Percentiles rank a stretch among this genome's conserved stretches.
Conservation (phyloP, 1,140 invertebrate species). For the Bombus affinis region DNA sequence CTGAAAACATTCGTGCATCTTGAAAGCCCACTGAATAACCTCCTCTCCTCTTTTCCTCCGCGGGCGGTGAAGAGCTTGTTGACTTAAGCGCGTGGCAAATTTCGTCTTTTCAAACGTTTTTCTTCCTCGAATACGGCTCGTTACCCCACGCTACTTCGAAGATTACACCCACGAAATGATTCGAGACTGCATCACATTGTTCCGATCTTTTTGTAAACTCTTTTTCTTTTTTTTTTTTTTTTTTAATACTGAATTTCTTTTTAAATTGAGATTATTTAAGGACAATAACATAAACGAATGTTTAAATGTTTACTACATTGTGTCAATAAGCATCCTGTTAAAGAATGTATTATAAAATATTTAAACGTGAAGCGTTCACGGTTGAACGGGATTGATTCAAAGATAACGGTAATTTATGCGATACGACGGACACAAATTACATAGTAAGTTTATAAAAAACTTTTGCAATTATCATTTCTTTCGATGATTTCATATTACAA, state of each 20-base stretch:
- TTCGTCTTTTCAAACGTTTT: conserved; percentile 71
- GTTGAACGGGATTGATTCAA: neutral
- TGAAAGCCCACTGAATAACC: conserved; percentile 54
- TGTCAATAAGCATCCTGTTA: neutral
- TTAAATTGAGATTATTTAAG: neutral
- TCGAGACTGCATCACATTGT: conserved; percentile 46
- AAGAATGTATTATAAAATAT: neutral
- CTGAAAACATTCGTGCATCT: conserved; percentile 66
- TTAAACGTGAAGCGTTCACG: neutral
- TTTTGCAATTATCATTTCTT: conserved; percentile 33
- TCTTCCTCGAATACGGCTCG: conserved; percentile 39
- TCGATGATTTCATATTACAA: no score
- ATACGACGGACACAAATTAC: no score
- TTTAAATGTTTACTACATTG: neutral
- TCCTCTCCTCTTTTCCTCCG: conserved; percentile 47
- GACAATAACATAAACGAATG: neutral
- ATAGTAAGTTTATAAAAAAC: neutral
- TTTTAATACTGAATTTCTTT: neutral
- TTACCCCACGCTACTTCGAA: conserved; percentile 11
- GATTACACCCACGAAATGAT: conserved; percentile 59
- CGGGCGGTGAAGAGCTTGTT: conserved; percentile 70
- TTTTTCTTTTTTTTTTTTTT: neutral
- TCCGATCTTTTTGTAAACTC: conserved; percentile 14
- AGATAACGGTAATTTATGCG: neutral
- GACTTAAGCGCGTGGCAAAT: conserved; percentile 82